Base-by-base conservation (phyloP, 2,888 invertebrate species). In the Metellina segmentata region DNA sequence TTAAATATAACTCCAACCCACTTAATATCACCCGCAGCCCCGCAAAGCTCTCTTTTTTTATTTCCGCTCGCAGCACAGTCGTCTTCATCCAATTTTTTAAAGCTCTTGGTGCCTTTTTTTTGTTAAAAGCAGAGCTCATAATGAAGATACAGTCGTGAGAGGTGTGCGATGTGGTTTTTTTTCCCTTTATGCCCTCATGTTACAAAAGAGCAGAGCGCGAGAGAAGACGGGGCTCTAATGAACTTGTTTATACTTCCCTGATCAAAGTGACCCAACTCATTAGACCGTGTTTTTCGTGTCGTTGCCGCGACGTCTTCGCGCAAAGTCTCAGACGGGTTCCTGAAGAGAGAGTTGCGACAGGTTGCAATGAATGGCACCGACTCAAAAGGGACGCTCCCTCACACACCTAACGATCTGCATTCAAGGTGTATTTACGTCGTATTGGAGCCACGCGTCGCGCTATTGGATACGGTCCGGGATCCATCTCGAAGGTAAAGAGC, bases 261-360 rank as follows among this genome's bases (percentile, higher is more conserved):
- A 87, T 87, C 87, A 79, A 87, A 87, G 79, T 79, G 79, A 79
- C 71, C 72, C 51, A 51, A 61, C 61, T 85, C 85, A 48, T 85
- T 85, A 85, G 34, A 8, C 0, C 6, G 49, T 72, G 53, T 34
- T 34, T 34, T 34, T 34, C 34, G 34, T 34, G 34, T 34, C 34
- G 34, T 34, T 34, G 34, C 34, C 4, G 34, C 34, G 4, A 34
- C 34, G 34, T 34, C 34, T 34, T 34, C 4, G 1, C 34, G 34
- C 34, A 34, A 34, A 34, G n/a, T n/a, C n/a, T n/a, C n/a, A n/a
- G n/a, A n/a, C n/a, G n/a, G 34, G 34, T 34, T 34, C 34, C 4
- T 34, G 4, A 34, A 34, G 34, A 34, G 34, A 34, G 34, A 34
- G 34, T 34, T 34, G 34, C 34, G 34, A 34, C 34, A 34, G 4